Evolutionary conservation across 2,797 vertebrate genomes (phyloP), one percentile per base, ranked within the genome.

Genomic region (Rhynchotus rufescens): DNA sequence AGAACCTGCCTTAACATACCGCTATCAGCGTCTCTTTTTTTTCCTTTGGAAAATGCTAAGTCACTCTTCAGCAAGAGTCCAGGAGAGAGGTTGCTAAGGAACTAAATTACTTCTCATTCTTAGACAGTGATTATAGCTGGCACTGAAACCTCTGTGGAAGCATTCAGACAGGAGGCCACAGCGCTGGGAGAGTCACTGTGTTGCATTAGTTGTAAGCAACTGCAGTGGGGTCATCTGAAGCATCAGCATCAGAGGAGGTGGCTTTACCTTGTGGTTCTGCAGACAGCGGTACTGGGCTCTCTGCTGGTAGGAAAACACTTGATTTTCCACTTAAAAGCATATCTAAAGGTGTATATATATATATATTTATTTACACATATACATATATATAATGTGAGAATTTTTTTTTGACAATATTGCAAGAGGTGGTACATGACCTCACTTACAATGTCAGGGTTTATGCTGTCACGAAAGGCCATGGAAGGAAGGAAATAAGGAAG

Each of bases 21-120:
- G 51, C 69, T 88, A 86, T 62, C 89, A 44, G 60, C 4, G n/a
- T 67, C 82, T 69, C 88, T 23, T 75, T 36, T 36, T 88, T 86
- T 68, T 12, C 45, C 82, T 72, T 79, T 0, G 84, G 95, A 96
- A 94, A 94, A 95, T 90, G 90, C 88, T 87, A 95, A 95, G 92
- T 94, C 93, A 97, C 92, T 94, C 86, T 92, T 90, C 56, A 96
- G 93, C 90, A 74, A 94, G 88, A 94, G 93, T 95, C 96, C 91
- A 94, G 93, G 77, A 59, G 1, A 91, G 87, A 93, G 90, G 95
- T 94, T 95, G 94, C 95, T 95, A 96, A 94, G 95, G 86, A 96
- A 96, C 96, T 96, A 92, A 94, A 95, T 92, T 51, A 71, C 84
- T 94, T 93, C 87, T 94, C 92, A 80, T 96, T 96, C 95, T 95